Evolutionary conservation across 2,797 vertebrate genomes (phyloP).

Genomic region (Megalops cyprinoides): DNA sequence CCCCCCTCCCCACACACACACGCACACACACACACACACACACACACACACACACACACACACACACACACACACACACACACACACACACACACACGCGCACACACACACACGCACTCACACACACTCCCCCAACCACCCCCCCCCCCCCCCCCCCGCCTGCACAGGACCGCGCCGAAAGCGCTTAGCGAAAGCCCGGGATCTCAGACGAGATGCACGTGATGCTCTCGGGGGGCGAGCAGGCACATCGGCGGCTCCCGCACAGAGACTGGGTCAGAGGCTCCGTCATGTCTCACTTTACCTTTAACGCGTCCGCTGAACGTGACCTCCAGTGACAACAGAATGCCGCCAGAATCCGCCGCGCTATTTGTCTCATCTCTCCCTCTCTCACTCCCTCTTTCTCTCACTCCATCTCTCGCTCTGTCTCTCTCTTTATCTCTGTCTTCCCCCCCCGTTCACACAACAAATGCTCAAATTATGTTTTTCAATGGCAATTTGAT

Average conservation of each 20-base stretch:
- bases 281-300: slow-evolving; percentile 36
- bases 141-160: slow-evolving; percentile 50
- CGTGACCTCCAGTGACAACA: slow-evolving; percentile 34
- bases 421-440: neutral
- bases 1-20: slow-evolving; percentile 42
- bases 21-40: no score
- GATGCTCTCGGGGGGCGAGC: slow-evolving; percentile 47
- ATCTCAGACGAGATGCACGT: slow-evolving; percentile 44
- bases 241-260: slow-evolving; percentile 56
- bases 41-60: no score
- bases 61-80: no score
- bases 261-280: slow-evolving; percentile 33
- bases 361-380: slow-evolving; percentile 8
- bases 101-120: no score
- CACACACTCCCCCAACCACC: no score
- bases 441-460: slow-evolving; percentile 11
- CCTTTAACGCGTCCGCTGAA: slow-evolving; percentile 47
- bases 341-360: slow-evolving; percentile 5
- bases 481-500: slow-evolving; percentile 49
- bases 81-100: no score
- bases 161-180: slow-evolving; percentile 39
- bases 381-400: neutral
- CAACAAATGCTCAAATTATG: slow-evolving; percentile 50
- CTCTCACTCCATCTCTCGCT: neutral
- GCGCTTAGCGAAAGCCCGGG: slow-evolving; percentile 46